A percentile compares a stretch with the other conserved stretches of the same genome.
These are phyloP conservation scores for Aurelia aurita complex sp. Pacific DNA, from an alignment of 30 jellyfish, hydroid and myxozoan genomes.

Conservation along the genomic window DNA sequence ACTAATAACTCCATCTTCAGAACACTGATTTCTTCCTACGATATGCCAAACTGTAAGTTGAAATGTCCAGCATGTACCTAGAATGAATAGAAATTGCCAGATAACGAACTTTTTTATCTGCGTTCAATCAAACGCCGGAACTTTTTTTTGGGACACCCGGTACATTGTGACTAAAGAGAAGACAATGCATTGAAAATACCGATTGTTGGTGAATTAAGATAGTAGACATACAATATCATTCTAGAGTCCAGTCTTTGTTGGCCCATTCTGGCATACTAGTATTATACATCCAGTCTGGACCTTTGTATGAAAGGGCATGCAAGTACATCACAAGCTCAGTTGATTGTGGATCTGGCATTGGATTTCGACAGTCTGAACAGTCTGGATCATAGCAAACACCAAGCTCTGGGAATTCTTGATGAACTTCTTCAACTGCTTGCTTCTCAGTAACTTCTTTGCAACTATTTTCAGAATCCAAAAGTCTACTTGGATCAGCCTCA, in stretches of 20 bases:
- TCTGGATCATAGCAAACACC: constrained; percentile 56
- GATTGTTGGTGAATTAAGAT: no score
- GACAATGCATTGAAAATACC: no score
- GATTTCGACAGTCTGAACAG: constrained; percentile 84
- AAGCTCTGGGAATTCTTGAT: neutral
- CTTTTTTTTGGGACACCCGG: no score
- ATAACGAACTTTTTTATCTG: no score
- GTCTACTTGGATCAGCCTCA: neutral
- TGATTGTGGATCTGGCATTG: constrained; percentile 74
- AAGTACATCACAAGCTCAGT: constrained; percentile 85
- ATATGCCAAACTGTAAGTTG: no score
- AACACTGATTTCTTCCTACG: no score
- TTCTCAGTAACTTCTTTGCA: neutral
- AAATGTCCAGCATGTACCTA: no score
- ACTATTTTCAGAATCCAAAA: no score
- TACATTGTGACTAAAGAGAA: no score
- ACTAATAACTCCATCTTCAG: no score
- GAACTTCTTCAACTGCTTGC: neutral
- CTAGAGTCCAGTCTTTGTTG: constrained; percentile 41
- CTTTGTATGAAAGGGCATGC: constrained; percentile 86
- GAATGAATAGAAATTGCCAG: no score
- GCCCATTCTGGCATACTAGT: constrained; percentile 90
- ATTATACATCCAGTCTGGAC: constrained; percentile 83
- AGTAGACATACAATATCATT: neutral
- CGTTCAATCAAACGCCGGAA: no score